Conservation (phyloP, 2,113 vertebrate genomes). For the Entomyzon cyanotis region DNA sequence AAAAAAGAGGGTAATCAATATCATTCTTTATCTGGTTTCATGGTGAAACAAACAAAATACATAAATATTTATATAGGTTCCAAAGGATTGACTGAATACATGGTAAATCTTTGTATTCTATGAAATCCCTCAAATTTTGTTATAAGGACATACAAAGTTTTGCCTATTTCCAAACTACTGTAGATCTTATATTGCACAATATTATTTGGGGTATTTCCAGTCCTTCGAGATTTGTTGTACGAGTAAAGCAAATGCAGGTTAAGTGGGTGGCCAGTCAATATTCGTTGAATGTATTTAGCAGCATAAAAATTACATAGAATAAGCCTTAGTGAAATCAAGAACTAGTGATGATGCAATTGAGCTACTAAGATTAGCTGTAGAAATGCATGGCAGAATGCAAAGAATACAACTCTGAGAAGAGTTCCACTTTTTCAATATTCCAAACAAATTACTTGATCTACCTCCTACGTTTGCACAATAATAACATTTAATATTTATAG, state of each 20-base stretch:
- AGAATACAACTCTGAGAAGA: background rate
- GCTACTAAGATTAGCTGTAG: background rate
- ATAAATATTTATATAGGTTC: background rate
- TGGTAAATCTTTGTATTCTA: background rate
- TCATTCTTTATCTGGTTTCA: background rate
- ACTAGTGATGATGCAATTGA: background rate
- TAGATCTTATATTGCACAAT: background rate
- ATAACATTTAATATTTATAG: background rate
- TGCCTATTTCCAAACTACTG: background rate
- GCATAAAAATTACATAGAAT: background rate
- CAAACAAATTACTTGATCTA: background rate
- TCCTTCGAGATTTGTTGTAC: background rate
- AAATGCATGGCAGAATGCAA: background rate
- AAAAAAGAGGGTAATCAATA: background rate
- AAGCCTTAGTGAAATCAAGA: background rate
- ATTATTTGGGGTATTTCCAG: background rate
- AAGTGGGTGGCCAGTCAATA: background rate
- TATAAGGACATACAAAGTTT: background rate
- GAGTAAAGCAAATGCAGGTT: background rate
- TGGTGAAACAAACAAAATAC: background rate
- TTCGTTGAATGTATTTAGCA: background rate
- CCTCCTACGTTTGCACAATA: background rate
- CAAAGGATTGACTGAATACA: background rate
- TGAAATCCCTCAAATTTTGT: background rate
- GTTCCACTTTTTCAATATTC: background rate